Evolutionary conservation across 92 coral and sea anemone genomes (phyloP).

Genomic region (Porites divaricata): DNA sequence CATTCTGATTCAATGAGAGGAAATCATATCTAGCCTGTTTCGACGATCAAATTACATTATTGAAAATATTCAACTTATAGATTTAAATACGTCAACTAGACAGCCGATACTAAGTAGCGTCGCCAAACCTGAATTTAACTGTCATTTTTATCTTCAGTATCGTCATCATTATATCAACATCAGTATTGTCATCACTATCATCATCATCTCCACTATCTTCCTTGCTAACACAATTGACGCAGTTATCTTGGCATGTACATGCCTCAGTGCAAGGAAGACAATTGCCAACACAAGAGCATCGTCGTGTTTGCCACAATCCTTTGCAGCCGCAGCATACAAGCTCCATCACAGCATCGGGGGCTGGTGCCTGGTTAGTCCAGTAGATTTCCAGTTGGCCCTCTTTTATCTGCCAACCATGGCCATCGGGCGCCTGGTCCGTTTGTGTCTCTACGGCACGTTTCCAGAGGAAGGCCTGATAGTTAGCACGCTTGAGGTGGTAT

Average conservation of each 20-base stretch:
- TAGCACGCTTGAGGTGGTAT: slow-evolving; percentile 58
- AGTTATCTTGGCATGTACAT: slow-evolving; percentile 44
- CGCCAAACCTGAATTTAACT: too few relatives aligned
- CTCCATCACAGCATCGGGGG: slow-evolving; percentile 56
- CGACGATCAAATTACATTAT: too few relatives aligned
- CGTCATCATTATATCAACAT: too few relatives aligned
- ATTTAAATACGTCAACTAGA: too few relatives aligned
- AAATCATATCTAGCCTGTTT: too few relatives aligned
- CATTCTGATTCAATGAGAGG: too few relatives aligned
- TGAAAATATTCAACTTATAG: too few relatives aligned
- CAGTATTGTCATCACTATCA: too few relatives aligned
- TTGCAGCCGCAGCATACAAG: slow-evolving; percentile 55
- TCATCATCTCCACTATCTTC: too few relatives aligned
- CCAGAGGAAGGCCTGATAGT: slow-evolving; percentile 46
- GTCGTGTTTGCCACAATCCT: slow-evolving; percentile 46
- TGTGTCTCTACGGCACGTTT: slow-evolving; percentile 26
- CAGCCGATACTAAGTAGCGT: too few relatives aligned
- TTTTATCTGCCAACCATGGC: slow-evolving; percentile 33
- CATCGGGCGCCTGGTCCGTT: slow-evolving; percentile 20
- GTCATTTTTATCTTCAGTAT: too few relatives aligned
- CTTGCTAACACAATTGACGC: slow-evolving; percentile 4
- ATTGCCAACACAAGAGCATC: slow-evolving; percentile 54
- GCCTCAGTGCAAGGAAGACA: slow-evolving; percentile 58
- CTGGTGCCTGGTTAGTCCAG: slow-evolving; percentile 50
- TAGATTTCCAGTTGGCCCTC: slow-evolving; percentile 37